These are phyloP conservation scores for Cremastinae sp. DNA, from an alignment of 2,888 invertebrate genomes.

Conservation along the genomic window DNA sequence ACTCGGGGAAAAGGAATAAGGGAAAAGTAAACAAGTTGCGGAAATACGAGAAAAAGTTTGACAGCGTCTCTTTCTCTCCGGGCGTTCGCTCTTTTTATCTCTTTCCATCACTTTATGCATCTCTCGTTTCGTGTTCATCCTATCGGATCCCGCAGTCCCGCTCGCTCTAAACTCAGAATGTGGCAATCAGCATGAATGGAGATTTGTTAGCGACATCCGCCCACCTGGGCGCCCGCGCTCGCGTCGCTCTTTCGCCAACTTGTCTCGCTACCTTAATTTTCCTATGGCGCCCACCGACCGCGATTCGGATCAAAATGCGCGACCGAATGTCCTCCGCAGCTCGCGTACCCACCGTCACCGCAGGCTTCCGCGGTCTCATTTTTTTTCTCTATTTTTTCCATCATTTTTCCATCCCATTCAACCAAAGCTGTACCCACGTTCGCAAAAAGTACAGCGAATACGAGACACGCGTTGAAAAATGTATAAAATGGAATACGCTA, in stretches of 20 bases:
- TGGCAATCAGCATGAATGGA: slow-evolving; percentile 72
- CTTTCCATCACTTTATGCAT: neutral
- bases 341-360: slow-evolving; percentile 35
- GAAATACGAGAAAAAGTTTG: slow-evolving; percentile 22
- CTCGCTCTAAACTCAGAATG: slow-evolving; percentile 65
- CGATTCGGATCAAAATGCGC: slow-evolving; percentile 58
- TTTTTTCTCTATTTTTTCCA: slow-evolving; percentile 28
- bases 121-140: slow-evolving; percentile 44
- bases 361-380: slow-evolving; percentile 33
- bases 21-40: slow-evolving; percentile 50
- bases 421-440: neutral
- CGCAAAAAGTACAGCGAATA: neutral
- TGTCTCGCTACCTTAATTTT: slow-evolving; percentile 58
- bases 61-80: slow-evolving; percentile 2
- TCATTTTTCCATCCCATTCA: neutral
- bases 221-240: slow-evolving; percentile 42
- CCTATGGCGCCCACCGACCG: slow-evolving; percentile 47
- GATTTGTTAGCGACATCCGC: slow-evolving; percentile 69
- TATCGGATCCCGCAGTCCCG: slow-evolving; percentile 34
- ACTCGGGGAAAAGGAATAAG: slow-evolving; percentile 25
- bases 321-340: slow-evolving; percentile 44
- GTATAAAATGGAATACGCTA: neutral
- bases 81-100: neutral
- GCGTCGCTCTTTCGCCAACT: slow-evolving; percentile 55
- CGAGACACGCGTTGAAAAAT: neutral